A percentile compares a stretch with the other conserved stretches of the same genome.
phyloP scores from a whole-genome alignment of 2,888 invertebrate species.

The Drepana falcataria region DNA sequence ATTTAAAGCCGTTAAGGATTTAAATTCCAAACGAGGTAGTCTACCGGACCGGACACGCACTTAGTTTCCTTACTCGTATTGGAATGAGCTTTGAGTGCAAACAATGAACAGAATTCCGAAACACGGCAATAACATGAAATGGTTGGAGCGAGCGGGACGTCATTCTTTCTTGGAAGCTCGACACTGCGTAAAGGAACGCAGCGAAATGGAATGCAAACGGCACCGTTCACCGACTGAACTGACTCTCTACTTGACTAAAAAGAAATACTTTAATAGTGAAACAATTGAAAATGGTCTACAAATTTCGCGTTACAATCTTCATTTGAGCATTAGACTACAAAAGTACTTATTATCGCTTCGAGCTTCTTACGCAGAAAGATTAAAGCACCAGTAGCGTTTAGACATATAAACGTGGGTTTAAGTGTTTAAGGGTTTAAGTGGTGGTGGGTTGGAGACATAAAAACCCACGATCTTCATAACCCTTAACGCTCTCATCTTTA shows the following conservation, averaged over 20 bases:
- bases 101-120: constrained; percentile 72
- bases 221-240: constrained; percentile 28
- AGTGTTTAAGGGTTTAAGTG: too few relatives aligned
- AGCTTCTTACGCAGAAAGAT: too few relatives aligned
- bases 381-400: too few relatives aligned
- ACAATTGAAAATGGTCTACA: too few relatives aligned
- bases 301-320: constrained; percentile 2
- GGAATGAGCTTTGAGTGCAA: constrained; percentile 59
- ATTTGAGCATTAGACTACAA: background rate
- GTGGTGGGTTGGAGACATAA: too few relatives aligned
- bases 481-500: too few relatives aligned
- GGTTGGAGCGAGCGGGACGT: constrained; percentile 70
- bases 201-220: constrained; percentile 65
- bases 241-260: constrained; percentile 32
- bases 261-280: constrained; percentile 13
- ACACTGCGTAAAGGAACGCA: constrained; percentile 65
- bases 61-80: constrained; percentile 56
- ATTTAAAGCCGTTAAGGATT: background rate
- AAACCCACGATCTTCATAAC: too few relatives aligned
- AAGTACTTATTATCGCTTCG: too few relatives aligned
- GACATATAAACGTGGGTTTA: too few relatives aligned
- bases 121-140: constrained; percentile 62
- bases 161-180: constrained; percentile 67
- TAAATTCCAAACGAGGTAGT: constrained; percentile 9
- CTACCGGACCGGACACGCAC: constrained; percentile 45